Evolutionary conservation across 2,797 vertebrate genomes (phyloP).

Genomic region (Rallus crepitans): DNA sequence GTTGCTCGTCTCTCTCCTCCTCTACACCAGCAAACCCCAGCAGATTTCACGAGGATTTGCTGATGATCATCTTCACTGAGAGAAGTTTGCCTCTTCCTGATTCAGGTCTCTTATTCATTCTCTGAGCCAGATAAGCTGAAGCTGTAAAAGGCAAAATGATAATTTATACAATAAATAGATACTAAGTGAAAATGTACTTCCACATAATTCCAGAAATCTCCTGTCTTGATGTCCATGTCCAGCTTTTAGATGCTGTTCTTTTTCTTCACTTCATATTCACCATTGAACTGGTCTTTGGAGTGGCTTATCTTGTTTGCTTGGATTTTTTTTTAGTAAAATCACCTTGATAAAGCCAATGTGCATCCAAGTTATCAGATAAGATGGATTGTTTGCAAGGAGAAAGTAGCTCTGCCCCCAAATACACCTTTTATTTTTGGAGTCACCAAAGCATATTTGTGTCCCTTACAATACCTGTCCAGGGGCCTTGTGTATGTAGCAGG

Average conservation of each 20-base stretch:
- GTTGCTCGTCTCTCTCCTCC: background rate
- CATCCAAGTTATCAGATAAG: background rate
- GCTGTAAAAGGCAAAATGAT: background rate
- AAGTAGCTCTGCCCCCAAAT: background rate
- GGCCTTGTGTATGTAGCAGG: background rate
- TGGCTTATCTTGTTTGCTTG: background rate
- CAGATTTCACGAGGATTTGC: background rate
- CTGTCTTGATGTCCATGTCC: background rate
- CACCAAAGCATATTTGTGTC: background rate
- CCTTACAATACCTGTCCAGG: rapidly evolving
- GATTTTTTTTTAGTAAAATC: background rate
- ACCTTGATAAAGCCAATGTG: background rate
- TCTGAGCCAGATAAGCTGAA: background rate
- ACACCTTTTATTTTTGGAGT: background rate
- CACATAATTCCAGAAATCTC: background rate
- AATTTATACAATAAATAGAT: background rate
- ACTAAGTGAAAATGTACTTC: background rate
- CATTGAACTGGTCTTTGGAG: background rate
- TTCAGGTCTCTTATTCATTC: background rate
- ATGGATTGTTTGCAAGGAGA: background rate
- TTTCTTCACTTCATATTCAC: background rate
- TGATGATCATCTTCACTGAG: background rate
- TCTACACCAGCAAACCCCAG: background rate
- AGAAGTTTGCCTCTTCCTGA: background rate
- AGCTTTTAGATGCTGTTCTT: background rate